phyloP scores from a whole-genome alignment of 64 coral and sea anemone species.

The Montipora capricornis region DNA sequence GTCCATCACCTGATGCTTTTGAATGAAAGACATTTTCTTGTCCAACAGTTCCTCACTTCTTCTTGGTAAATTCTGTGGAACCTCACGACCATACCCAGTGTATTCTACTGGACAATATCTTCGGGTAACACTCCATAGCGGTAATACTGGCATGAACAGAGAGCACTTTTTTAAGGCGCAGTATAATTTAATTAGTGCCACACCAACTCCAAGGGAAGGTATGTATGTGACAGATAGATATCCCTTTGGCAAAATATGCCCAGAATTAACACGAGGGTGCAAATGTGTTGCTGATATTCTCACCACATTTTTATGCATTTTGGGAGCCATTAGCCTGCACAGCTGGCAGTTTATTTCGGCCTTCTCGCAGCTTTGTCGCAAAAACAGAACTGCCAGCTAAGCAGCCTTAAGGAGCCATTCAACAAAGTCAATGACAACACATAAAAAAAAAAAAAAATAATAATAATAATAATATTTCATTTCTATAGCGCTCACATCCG shows the following conservation, averaged over 20 bases:
- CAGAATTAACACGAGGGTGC: too few relatives aligned
- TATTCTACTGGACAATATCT: slow-evolving; percentile 46
- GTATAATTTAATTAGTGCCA: slow-evolving; percentile 15
- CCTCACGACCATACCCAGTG: slow-evolving; percentile 76
- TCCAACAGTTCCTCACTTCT: slow-evolving; percentile 59
- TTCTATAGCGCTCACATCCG: too few relatives aligned
- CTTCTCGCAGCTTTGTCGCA: too few relatives aligned
- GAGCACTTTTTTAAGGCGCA: slow-evolving; percentile 51
- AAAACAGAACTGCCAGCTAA: background rate
- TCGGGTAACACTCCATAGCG: slow-evolving; percentile 57
- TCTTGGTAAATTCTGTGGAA: slow-evolving; percentile 69
- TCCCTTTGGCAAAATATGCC: too few relatives aligned
- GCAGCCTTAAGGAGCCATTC: too few relatives aligned
- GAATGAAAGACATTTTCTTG: background rate
- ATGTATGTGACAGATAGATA: background rate
- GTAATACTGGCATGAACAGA: background rate
- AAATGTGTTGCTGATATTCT: too few relatives aligned
- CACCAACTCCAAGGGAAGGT: background rate
- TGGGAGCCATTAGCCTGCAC: too few relatives aligned
- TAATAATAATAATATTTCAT: too few relatives aligned
- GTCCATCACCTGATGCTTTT: background rate
- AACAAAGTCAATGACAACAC: too few relatives aligned
- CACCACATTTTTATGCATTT: too few relatives aligned
- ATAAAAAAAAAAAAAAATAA: too few relatives aligned
- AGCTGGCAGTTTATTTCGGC: too few relatives aligned